Evolutionary conservation across 2,888 invertebrate species (phyloP), one percentile per base, ranked within the genome.

Genomic region (Hypercompe scribonia): DNA sequence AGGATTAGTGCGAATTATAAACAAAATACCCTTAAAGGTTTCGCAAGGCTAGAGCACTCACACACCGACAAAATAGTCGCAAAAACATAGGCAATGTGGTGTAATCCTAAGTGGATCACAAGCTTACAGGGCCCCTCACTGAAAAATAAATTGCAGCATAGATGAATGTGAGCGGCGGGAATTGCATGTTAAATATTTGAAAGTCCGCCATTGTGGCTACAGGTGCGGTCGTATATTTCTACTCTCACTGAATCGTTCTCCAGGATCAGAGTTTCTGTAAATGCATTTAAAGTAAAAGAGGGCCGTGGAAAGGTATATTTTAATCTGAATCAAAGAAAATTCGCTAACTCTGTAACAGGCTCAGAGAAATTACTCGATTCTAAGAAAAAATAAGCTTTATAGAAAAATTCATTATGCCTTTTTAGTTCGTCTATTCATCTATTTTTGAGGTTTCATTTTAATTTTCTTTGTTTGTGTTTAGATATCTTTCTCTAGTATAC

Each of bases 121-220:
- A 42, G 78, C 74, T 84, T 77, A 77, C 79, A 75, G 72, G 78
- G 78, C 77, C 75, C 82, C 77, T 76, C 81, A 80, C 82, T 89
- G 89, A 90, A 90, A 91, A 89, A 90, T 91, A 89, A 88, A 91
- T 90, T 86, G 87, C 86, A 85, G 84, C 85, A 88, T 88, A 89
- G 90, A 90, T 90, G 90, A 90, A 92, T 88, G 90, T 87, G 89
- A 83, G 88, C 85, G 81, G 77, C 79, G 89, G 88, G 90, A 88
- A 90, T 91, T 90, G 90, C 86, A 86, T 87, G 87, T 87, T 91
- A 89, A 90, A 91, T 91, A 90, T 90, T 92, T 90, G 83, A 91
- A 86, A 83, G 80, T 84, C 80, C 81, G 76, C 81, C 83, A 79
- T 80, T 84, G 81, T 86, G 86, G 80, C 84, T 81, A 79, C 78